phyloP scores from a whole-genome alignment of 2,888 invertebrate genomes.

The Diabrotica balteata region DNA sequence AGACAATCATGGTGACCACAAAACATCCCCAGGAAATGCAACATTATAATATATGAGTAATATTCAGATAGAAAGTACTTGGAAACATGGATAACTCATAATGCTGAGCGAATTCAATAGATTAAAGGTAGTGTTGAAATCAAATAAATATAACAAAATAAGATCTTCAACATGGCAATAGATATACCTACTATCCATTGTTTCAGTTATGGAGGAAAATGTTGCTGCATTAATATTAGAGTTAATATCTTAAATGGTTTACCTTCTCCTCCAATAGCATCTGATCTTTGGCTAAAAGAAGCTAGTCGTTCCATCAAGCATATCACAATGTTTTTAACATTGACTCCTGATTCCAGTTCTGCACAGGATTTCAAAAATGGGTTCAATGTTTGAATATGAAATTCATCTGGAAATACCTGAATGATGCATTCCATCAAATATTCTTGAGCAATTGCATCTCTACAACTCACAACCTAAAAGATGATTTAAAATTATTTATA shows the following conservation, averaged over 20 bases:
- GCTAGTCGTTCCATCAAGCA: slow-evolving; percentile 92
- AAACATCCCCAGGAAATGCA: too few relatives aligned
- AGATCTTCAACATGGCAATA: too few relatives aligned
- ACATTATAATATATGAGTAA: too few relatives aligned
- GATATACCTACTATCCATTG: too few relatives aligned
- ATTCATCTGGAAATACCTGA: slow-evolving; percentile 99
- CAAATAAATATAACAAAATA: too few relatives aligned
- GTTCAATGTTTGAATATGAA: slow-evolving; percentile 94
- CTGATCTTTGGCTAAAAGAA: slow-evolving; percentile 80
- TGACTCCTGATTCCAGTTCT: slow-evolving; percentile 93
- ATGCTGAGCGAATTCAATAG: too few relatives aligned
- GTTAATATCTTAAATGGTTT: background rate
- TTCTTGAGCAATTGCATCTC: slow-evolving; percentile 98
- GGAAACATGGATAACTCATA: too few relatives aligned
- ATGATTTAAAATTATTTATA: slow-evolving; percentile 8
- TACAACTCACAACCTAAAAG: slow-evolving; percentile 85
- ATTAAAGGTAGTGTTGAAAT: too few relatives aligned
- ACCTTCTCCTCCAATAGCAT: slow-evolving; percentile 62
- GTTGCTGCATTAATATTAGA: too few relatives aligned
- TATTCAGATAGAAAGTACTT: too few relatives aligned
- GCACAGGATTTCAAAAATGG: slow-evolving; percentile 97
- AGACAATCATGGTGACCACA: too few relatives aligned
- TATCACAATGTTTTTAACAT: slow-evolving; percentile 98
- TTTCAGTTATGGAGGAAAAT: too few relatives aligned
- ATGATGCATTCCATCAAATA: slow-evolving; percentile 99